Base-by-base conservation (phyloP, 2,113 vertebrate species). In the Suncus etruscus region DNA sequence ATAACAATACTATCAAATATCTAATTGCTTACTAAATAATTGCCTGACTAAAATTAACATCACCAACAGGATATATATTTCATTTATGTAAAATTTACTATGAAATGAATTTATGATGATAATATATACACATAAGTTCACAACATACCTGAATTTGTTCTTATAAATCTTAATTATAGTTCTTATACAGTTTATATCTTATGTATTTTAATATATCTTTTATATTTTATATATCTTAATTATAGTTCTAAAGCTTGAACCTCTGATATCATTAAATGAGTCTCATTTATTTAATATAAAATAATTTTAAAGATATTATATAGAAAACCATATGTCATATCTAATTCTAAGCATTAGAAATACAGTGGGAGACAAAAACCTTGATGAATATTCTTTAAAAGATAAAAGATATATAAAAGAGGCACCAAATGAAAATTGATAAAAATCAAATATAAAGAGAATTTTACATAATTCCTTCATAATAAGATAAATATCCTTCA, bases 301-400 rank as follows among this genome's bases (percentile, higher is more conserved):
- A 6, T 18, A 54, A 84, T 73, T 68, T 75, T 85, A 50, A 87
- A 74, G 1, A 87, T 75, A 76, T 2, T 11, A 51, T 61, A 48
- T n/a, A 58, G 8, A 78, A 39, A 39, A 45, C 58, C 58, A 16
- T 61, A 58, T 32, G 1, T 3, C 45, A 87, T 6, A 54, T 7
- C 45, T 93, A 50, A 63, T 69, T 91, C 22, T 87, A 92, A 9
- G 4, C 50, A 86, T 51, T 65, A 69, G 20, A 11, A 12, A 68
- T 51, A 1, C 2, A 88, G 8, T n/a, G 10, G 22, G 3, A 92
- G 39, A 15, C 68, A 32, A 47, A 89, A 86, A 83, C 20, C 5
- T 89, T 24, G 73, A 47, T 78, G 6, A 77, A 15, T 3, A 73
- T 83, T 27, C 12, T 63, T 93, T n/a, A 68, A 75, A 66, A 11